phyloP scores from a whole-genome alignment of 2,888 invertebrate genomes.

The Agrotis puta region DNA sequence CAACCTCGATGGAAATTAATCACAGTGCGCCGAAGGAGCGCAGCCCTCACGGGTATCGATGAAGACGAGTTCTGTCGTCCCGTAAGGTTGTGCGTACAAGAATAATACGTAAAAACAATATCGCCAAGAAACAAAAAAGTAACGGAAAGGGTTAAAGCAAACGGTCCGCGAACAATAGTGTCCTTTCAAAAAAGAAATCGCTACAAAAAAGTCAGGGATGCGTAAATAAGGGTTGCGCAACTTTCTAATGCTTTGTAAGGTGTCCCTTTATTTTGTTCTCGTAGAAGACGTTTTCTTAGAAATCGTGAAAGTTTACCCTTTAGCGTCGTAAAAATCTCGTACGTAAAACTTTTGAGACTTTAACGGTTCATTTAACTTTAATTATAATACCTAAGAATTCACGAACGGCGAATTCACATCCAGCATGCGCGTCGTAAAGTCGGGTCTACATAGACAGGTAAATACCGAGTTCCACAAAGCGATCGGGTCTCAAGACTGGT shows the following conservation, averaged over 20 bases:
- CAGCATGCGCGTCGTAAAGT: conserved; percentile 70
- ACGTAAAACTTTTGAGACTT: conserved; percentile 69
- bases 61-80: conserved; percentile 50
- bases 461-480: conserved; percentile 79
- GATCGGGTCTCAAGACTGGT: conserved; percentile 85
- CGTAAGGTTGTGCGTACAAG: conserved; percentile 69
- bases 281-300: conserved; percentile 80
- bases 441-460: conserved; percentile 79
- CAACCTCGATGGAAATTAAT: conserved; percentile 83
- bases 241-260: conserved; percentile 90
- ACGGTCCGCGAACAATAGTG: conserved; percentile 84
- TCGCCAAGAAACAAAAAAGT: conserved; percentile 78
- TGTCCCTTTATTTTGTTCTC: conserved; percentile 77
- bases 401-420: conserved; percentile 68
- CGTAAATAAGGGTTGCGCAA: conserved; percentile 90
- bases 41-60: conserved; percentile 50
- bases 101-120: conserved; percentile 80
- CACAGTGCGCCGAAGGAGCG: conserved; percentile 68
- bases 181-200: conserved; percentile 83
- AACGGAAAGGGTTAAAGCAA: conserved; percentile 88
- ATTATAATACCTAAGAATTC: conserved; percentile 70
- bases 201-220: conserved; percentile 83
- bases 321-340: conserved; percentile 68
- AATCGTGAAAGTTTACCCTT: conserved; percentile 87
- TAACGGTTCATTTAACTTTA: conserved; percentile 76